A percentile compares a stretch with the other conserved stretches of the same genome.
Conservation (phyloP, 1,140 invertebrate genomes). For the Eulimnadia texana region DNA sequence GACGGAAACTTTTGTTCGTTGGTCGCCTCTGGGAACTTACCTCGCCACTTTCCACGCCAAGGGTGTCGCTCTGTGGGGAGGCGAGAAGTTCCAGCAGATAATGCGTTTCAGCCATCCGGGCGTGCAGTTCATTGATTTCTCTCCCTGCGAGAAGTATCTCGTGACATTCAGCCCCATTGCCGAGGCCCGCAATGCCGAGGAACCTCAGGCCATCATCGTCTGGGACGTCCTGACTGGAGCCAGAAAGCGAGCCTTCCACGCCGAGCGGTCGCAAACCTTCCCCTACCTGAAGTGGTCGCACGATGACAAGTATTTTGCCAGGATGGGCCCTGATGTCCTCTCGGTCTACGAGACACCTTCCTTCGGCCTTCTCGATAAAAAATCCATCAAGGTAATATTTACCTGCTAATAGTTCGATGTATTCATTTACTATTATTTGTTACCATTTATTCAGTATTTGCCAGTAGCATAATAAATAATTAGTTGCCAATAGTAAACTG, state of each 20-base stretch:
- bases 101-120: slow-evolving; percentile 77
- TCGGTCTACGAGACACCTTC: slow-evolving; percentile 93
- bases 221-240: slow-evolving; percentile 88
- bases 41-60: slow-evolving; percentile 87
- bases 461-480: too few relatives aligned
- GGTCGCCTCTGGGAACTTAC: slow-evolving; percentile 95
- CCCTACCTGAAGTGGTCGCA: slow-evolving; percentile 94
- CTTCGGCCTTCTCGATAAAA: slow-evolving; percentile 83
- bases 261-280: slow-evolving; percentile 68
- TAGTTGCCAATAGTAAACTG: too few relatives aligned
- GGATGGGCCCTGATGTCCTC: slow-evolving; percentile 65
- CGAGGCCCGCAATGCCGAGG: slow-evolving; percentile 34
- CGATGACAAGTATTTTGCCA: slow-evolving; percentile 92
- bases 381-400: slow-evolving; percentile 59
- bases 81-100: slow-evolving; percentile 79
- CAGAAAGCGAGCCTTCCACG: slow-evolving; percentile 79
- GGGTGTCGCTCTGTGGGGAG: slow-evolving; percentile 94
- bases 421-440: too few relatives aligned
- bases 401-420: too few relatives aligned
- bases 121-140: slow-evolving; percentile 94
- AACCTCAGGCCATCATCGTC: slow-evolving; percentile 56
- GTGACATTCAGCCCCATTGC: slow-evolving; percentile 74
- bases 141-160: slow-evolving; percentile 88
- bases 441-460: too few relatives aligned
- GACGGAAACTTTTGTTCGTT: slow-evolving; percentile 89